Evolutionary conservation across 2,113 vertebrate genomes (phyloP).

Genomic region (Salvelinus alpinus): DNA sequence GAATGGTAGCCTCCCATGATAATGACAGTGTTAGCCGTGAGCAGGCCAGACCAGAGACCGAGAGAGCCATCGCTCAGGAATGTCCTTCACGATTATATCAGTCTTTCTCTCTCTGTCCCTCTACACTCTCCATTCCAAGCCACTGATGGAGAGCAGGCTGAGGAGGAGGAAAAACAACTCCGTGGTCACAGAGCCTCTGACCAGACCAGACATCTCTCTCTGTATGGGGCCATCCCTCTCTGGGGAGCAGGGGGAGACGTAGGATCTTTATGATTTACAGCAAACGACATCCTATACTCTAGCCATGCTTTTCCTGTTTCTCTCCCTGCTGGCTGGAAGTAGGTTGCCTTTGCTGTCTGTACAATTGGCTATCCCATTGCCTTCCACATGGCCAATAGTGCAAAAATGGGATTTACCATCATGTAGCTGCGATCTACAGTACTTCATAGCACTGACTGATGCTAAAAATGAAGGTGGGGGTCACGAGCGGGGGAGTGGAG

Average conservation of each 20-base stretch:
- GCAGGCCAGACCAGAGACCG: too few species aligned
- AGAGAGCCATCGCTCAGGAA: too few species aligned
- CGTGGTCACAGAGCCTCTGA: too few species aligned
- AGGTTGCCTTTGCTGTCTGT: neutral
- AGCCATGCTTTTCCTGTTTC: neutral
- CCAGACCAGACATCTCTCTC: neutral
- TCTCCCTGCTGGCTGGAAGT: neutral
- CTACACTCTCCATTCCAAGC: too few species aligned
- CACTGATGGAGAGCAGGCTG: too few species aligned
- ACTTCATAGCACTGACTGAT: neutral
- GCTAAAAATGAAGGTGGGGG: neutral
- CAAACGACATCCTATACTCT: neutral
- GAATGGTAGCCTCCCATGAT: too few species aligned
- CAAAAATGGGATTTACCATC: neutral
- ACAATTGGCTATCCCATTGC: too few species aligned
- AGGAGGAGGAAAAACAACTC: too few species aligned
- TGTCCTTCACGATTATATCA: too few species aligned
- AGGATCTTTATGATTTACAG: neutral
- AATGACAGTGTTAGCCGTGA: too few species aligned
- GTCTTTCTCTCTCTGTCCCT: too few species aligned
- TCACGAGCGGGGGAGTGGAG: neutral
- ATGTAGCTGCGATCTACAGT: neutral
- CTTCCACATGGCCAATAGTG: neutral
- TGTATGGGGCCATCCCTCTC: neutral
- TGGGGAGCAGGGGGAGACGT: neutral